Base-by-base conservation (phyloP, 2,113 vertebrate species). In the Plectropomus leopardus region DNA sequence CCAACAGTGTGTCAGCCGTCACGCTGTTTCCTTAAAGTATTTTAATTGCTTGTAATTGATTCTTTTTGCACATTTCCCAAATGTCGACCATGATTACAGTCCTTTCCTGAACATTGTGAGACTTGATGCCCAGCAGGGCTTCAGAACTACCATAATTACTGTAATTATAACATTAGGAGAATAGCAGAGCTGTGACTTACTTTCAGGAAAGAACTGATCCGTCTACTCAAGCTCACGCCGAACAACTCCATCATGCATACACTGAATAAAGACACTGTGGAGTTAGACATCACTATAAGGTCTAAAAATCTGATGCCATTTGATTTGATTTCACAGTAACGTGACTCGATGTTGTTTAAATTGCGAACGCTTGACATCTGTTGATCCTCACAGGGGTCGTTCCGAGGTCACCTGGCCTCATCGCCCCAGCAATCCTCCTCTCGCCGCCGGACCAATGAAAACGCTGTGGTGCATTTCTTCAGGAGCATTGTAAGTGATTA, bases 401-500 rank as follows among this genome's bases (percentile, higher is more conserved):
- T 95, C 87, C 81, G 94, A 78, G 94, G 94, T 93, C 95, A 95
- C 75, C 88, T 88, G 69, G 88, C 94, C 60, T 89, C 98, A 77
- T 96, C 97, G 42, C 97, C 97, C 71, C 97, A 95, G 79, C 97
- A 96, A 82, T 93, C 97, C 72, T 90, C 94, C 77, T 89, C 96
- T 7, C 96, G 97, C 78, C 96, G 97, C 45, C 90, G 95, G 82
- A 94, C 95, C 76, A 96, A 97, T 0, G 97, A 99, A 76, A 99
- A 99, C 86, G 96, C 97, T 0, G 97, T 99, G 90, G 93, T 98
- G 81, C 97, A 98, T 90, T 99, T 99, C 96, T 99, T 99, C 96
- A 98, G 97, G 96, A 99, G 96, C 95, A 95, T 99, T 64, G 98
- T 99, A 88, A 98, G 97, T 95, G 0, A 10, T 72, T 47, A 36